phyloP scores from a whole-genome alignment of 2,888 invertebrate species.

The Acronicta aceris region DNA sequence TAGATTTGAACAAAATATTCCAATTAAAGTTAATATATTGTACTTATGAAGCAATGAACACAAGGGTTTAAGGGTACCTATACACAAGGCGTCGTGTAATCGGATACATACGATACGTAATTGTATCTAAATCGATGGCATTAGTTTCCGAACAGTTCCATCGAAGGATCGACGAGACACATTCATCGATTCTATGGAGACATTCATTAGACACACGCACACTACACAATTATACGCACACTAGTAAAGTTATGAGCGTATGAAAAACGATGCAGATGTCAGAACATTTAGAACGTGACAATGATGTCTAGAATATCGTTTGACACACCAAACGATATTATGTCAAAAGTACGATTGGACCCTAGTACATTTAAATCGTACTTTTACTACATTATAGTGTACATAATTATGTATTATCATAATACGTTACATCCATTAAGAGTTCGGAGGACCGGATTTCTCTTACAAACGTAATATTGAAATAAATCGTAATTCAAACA shows the following conservation, averaged over 20 bases:
- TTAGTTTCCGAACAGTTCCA: conserved; percentile 72
- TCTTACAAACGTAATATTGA: too few relatives aligned
- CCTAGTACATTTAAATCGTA: too few relatives aligned
- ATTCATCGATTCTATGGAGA: conserved; percentile 75
- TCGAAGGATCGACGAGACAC: conserved; percentile 64
- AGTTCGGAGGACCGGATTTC: too few relatives aligned
- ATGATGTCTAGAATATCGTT: conserved; percentile 19
- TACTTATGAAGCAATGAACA: conserved; percentile 60
- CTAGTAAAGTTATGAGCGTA: conserved; percentile 59
- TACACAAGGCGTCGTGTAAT: conserved; percentile 67
- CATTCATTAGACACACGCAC: conserved; percentile 79
- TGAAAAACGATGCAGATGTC: conserved; percentile 52
- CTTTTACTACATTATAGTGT: conserved; percentile 11
- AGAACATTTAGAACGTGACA: conserved; percentile 38
- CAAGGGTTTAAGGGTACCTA: conserved; percentile 60
- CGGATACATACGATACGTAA: conserved; percentile 75
- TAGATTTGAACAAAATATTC: conserved; percentile 37
- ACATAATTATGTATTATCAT: too few relatives aligned
- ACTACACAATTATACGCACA: conserved; percentile 38
- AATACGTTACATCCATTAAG: too few relatives aligned
- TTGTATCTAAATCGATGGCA: conserved; percentile 81
- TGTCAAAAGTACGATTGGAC: too few relatives aligned
- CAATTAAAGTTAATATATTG: conserved; percentile 54
- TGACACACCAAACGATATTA: too few relatives aligned
- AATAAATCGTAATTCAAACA: too few relatives aligned